Conservation (phyloP, 1,140 invertebrate species). For the Drosophila pectinifera region DNA sequence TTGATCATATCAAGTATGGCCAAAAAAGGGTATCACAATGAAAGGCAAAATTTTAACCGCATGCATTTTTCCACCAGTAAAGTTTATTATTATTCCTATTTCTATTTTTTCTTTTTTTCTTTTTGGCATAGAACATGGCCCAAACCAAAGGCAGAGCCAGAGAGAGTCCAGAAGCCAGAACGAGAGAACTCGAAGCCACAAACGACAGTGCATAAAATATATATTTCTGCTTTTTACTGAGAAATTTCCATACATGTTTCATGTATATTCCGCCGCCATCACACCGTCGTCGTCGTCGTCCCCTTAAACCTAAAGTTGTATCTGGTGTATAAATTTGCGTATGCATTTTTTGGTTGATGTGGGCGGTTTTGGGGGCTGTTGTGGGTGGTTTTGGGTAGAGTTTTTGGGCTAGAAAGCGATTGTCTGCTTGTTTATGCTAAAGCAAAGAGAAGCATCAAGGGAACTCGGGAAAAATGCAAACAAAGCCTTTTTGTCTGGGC, state of each 20-base stretch:
- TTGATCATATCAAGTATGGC: conserved; percentile 14
- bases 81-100: conserved; percentile 57
- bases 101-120: conserved; percentile 13
- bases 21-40: conserved; percentile 49
- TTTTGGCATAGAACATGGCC: background rate
- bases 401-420: conserved; percentile 36
- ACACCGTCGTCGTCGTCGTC: background rate
- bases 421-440: conserved; percentile 64
- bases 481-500: conserved; percentile 74
- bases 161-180: conserved; percentile 22
- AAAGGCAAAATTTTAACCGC: conserved; percentile 50
- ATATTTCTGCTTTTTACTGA: conserved; percentile 65
- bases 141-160: conserved; percentile 7
- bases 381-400: conserved; percentile 8
- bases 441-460: conserved; percentile 36
- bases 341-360: conserved; percentile 67
- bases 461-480: conserved; percentile 60
- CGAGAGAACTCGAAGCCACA: conserved; percentile 43
- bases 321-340: conserved; percentile 78
- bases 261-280: conserved; percentile 36
- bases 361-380: conserved; percentile 13
- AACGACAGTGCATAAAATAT: conserved; percentile 83
- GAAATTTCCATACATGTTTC: conserved; percentile 74
- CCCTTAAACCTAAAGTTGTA: conserved; percentile 20
- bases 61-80: conserved; percentile 50